Base-by-base conservation (phyloP, 2,797 vertebrate genomes). In the Passerculus sandwichensis region DNA sequence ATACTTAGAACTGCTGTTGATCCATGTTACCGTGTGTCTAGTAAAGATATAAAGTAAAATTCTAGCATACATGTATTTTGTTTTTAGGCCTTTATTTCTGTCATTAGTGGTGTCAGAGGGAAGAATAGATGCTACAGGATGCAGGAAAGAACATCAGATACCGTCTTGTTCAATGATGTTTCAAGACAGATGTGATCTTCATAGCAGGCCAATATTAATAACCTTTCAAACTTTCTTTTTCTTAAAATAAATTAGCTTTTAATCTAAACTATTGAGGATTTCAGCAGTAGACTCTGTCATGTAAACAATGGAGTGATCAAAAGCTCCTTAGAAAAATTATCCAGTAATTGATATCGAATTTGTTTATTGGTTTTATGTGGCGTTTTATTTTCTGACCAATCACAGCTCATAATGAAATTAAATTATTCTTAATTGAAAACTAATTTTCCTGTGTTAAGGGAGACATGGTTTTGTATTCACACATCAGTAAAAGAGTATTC, bases 301-400 rank as follows among this genome's bases (percentile, higher is more conserved):
- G 17, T 60, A 50, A 59, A 66, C 5, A 18, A 4, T 72, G 38
- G 27, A 59, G 15, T 61, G 25, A 75, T 47, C 17, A 26, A 86
- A 61, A 44, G 13, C 27, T 60, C 11, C 18, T 71, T 74, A 27
- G 47, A 75, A 67, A 73, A 75, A 45, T 3, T 15, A 20, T 62
- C 7, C 4, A 21, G 7, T 56, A 65, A 64, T 51, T 77, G 10
- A 22, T 66, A 57, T 3, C 40, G 18, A 88, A 34, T 57, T 54
- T 47, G 3, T 0, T 4, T 21, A 26, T 9, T 29, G 25, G 8
- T 26, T 38, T 11, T 15, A 1, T 59, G 7, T 32, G 9, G 6
- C 56, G 9, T 34, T 85, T 5, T 60, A 38, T 61, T 59, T 66
- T 38, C 25, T 87, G 25, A 75, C 13, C 56, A 32, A 18, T 74